Base-by-base conservation (phyloP, 1,140 invertebrate species). In the Leptinotarsa texana region DNA sequence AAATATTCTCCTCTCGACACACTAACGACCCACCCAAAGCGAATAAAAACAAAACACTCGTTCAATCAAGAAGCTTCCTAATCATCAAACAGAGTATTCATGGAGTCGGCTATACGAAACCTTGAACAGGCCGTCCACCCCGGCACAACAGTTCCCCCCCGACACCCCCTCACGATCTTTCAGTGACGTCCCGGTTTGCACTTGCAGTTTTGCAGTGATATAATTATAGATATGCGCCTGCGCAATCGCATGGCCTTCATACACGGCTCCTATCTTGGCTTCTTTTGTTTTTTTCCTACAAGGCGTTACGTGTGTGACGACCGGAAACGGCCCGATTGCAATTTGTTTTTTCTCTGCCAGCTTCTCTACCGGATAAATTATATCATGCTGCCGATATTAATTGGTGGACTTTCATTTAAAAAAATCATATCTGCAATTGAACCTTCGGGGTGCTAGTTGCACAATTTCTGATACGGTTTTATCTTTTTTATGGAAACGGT, bases 121-220 rank as follows among this genome's bases (percentile, higher is more conserved):
- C 77, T 78, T 78, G 77, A 78, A 73, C 69, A 67, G 77, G 77
- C 72, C 77, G 77, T 73, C 76, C 77, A 78, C 77, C 77, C 77
- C 77, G 71, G 67, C 72, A 57, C 51, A 15, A 47, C 42, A 42
- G 11, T 42, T 49, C 68, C 63, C 63, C 65, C 51, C 69, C 72
- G 67, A 72, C 67, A 69, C 73, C 75, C 73, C 65, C 57, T 68
- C 69, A 69, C 61, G 66, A 62, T n/a, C 63, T 62, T 48, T 49
- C 72, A 47, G 65, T 74, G 61, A 67, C 33, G 72, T 72, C 63
- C 67, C 68, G 62, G 69, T 74, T 63, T 74, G 76, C 76, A 77
- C 73, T 77, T 77, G 72, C 68, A 69, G 42, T 72, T 72, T 61
- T 72, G 71, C 76, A 74, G 70, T 77, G 76, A 77, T 77, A 77